A percentile compares a stretch with the other conserved stretches of the same genome.
These are phyloP conservation scores for Magallana angulata DNA, from an alignment of 1,140 invertebrate species.

Conservation along the genomic window DNA sequence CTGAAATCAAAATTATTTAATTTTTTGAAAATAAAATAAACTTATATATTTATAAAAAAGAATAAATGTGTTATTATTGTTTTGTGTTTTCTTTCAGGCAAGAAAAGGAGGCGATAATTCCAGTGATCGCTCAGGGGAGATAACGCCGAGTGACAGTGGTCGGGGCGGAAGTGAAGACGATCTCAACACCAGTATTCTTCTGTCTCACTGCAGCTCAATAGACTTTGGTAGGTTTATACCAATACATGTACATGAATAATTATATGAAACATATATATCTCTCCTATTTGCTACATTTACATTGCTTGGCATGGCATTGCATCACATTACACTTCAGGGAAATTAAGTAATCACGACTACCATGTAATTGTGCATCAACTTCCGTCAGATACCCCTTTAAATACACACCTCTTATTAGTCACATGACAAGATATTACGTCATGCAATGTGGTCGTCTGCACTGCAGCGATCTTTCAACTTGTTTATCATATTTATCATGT, in stretches of 20 bases:
- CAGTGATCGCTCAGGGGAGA: conserved; percentile 72
- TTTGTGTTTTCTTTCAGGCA: not conserved
- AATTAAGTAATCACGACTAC: not conserved
- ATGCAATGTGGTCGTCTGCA: not conserved
- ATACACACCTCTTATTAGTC: conserved; percentile 18
- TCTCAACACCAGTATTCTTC: conserved; percentile 59
- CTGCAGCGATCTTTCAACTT: conserved; percentile 1
- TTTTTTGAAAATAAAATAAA: not conserved
- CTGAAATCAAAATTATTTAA: not conserved
- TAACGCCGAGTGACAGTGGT: conserved; percentile 69
- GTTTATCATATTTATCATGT: conserved; percentile 34
- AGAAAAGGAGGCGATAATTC: conserved; percentile 65
- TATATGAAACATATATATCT: not conserved
- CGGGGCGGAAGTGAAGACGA: conserved; percentile 73
- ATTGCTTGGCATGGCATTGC: too few species aligned
- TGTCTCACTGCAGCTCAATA: not conserved
- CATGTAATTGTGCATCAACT: not conserved
- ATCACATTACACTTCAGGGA: not conserved
- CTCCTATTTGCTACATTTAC: too few species aligned
- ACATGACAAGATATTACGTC: not conserved
- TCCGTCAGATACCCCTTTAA: not conserved
- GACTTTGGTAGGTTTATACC: not conserved
- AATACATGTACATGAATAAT: not conserved
- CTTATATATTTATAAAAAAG: conserved; percentile 67
- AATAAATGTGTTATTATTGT: conserved; percentile 41